These are phyloP conservation scores for Falcaria lacertinaria DNA, from an alignment of 2,888 invertebrate genomes.

Conservation along the genomic window DNA sequence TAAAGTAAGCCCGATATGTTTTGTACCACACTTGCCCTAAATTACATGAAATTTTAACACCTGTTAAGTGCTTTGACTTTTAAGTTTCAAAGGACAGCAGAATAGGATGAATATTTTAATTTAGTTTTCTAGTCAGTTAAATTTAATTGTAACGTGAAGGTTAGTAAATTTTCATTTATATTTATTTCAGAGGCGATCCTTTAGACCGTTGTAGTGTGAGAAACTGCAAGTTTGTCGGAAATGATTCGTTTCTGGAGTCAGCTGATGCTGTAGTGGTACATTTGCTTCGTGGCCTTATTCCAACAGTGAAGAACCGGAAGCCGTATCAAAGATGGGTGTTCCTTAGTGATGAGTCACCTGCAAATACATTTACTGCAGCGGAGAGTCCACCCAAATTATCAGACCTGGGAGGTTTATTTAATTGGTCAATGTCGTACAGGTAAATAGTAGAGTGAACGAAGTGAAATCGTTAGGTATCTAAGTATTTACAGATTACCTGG, in stretches of 20 bases:
- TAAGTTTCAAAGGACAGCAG: too few relatives aligned
- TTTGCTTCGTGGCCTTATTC: constrained; percentile 64
- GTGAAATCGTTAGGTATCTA: too few relatives aligned
- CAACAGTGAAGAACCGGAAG: constrained; percentile 35
- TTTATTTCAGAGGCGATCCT: constrained; percentile 64
- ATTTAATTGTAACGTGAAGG: too few relatives aligned
- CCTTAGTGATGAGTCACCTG: constrained; percentile 84
- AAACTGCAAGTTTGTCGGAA: constrained; percentile 81
- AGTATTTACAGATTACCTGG: too few relatives aligned
- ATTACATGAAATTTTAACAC: too few relatives aligned
- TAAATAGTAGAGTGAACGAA: too few relatives aligned
- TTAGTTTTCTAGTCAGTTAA: too few relatives aligned
- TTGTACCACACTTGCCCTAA: too few relatives aligned
- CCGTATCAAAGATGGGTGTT: constrained; percentile 84
- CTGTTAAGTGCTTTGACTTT: too few relatives aligned
- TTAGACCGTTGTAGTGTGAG: constrained; percentile 80
- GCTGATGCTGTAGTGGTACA: constrained; percentile 82
- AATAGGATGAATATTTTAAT: too few relatives aligned
- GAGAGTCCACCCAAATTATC: constrained; percentile 39
- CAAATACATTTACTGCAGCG: constrained; percentile 74
- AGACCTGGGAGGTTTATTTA: constrained; percentile 81
- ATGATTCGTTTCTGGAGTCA: constrained; percentile 54
- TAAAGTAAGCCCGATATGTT: too few relatives aligned
- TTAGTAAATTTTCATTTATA: not conserved
- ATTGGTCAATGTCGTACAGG: constrained; percentile 86